Base-by-base conservation (phyloP, 2,113 vertebrate genomes). In the Hydrolagus affinis region DNA sequence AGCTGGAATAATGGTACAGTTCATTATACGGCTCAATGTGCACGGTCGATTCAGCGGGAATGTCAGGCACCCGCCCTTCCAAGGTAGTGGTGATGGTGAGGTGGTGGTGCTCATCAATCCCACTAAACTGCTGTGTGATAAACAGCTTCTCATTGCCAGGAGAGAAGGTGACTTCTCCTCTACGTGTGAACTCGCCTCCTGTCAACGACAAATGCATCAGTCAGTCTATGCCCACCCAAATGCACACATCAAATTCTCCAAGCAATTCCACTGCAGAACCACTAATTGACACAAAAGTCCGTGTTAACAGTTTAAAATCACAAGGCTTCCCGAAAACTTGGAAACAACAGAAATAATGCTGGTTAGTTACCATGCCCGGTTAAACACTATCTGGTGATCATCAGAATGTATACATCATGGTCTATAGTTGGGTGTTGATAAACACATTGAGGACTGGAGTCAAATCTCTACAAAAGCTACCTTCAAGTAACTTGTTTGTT, bases 31-130 rank as follows among this genome's bases (percentile, higher is more conserved):
- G 95, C 59, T 94, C 92, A 74, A 98, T 95, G 30, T 95, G 94
- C 28, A 99, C 94, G 0, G 92, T 89, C 32, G 95, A 88, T 0
- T 94, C 95, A 0, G 21, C 89, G 0, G 90, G 89, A 11, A 98
- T 88, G 74, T 93, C 91, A 0, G 97, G 97, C 64, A 99, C 88
- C 0, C 87, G 93, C 74, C 97, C 97, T 19, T 97, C 95, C 91
- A 98, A 92, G 76, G 93, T 91, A 0, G 97, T 98, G 92, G 89
- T 93, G 86, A 98, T 94, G 72, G 95, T 93, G 86, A 99, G 93
- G 88, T 99, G 97, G 25, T 96, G 95, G 0, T 98, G 97, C 70
- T 97, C 95, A 0, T 99, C 94, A 1, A 97, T 95, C 64, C 97
- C 97, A 62, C 92, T 92, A 86, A 99, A 97, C 85, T 91, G 91